These are phyloP conservation scores for Petrocephalus zakoni DNA, from an alignment of 2,113 vertebrate genomes.

Conservation along the genomic window DNA sequence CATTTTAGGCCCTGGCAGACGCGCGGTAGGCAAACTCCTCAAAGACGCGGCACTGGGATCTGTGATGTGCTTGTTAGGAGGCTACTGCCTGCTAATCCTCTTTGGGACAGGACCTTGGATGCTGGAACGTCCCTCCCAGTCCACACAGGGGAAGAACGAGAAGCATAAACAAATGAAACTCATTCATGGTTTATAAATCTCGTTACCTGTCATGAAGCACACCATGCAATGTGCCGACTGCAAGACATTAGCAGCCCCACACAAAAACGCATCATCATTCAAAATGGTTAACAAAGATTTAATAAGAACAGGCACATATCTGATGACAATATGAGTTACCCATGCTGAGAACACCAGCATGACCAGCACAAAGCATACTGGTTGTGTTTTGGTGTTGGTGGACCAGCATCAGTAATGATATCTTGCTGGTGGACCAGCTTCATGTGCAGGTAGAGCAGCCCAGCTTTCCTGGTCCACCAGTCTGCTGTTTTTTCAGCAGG, in stretches of 20 bases:
- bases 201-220: not conserved
- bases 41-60: slow-evolving; percentile 30
- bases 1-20: slow-evolving; percentile 32
- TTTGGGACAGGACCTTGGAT: not conserved
- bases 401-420: not conserved
- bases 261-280: not conserved
- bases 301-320: not conserved
- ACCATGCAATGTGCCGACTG: not conserved
- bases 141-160: slow-evolving; percentile 29
- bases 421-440: not conserved
- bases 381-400: not conserved
- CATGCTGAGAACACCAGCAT: not conserved
- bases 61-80: slow-evolving; percentile 7
- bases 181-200: slow-evolving; percentile 22
- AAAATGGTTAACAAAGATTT: not conserved
- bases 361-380: not conserved
- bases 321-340: not conserved
- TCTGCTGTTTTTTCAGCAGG: not conserved
- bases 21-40: slow-evolving; percentile 28
- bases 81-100: slow-evolving; percentile 15
- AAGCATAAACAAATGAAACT: slow-evolving; percentile 45
- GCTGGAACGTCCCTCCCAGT: not conserved
- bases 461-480: not conserved
- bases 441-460: not conserved
- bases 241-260: not conserved